These are phyloP conservation scores for Eueides isabella DNA, from an alignment of 1,140 invertebrate genomes.

Conservation along the genomic window DNA sequence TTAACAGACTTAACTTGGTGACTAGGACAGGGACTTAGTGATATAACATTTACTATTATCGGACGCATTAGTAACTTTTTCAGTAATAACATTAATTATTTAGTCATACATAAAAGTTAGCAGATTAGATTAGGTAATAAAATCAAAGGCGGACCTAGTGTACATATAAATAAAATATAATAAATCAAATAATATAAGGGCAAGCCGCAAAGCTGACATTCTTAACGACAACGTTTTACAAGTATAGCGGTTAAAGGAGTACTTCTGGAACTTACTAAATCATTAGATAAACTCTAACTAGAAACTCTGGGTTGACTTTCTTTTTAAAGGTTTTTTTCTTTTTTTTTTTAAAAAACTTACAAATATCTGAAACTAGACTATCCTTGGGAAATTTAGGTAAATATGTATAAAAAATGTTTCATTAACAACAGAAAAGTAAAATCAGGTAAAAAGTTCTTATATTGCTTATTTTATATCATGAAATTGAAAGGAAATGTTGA, in stretches of 20 bases:
- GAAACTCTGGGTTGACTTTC: neutral
- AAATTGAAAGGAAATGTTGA: too few relatives aligned
- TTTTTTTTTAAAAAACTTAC: neutral
- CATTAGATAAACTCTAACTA: neutral
- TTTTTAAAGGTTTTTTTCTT: neutral
- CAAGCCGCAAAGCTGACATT: neutral
- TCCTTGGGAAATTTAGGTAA: too few relatives aligned
- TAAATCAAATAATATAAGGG: too few relatives aligned
- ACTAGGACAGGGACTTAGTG: neutral
- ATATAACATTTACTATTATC: neutral
- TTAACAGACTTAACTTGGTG: slow-evolving; percentile 7
- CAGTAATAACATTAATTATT: neutral
- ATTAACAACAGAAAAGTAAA: too few relatives aligned
- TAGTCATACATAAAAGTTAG: neutral
- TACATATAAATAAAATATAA: too few relatives aligned
- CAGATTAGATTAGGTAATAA: too few relatives aligned
- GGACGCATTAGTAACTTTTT: neutral
- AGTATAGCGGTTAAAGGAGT: neutral
- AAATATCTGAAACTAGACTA: neutral
- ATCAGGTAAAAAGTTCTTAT: too few relatives aligned
- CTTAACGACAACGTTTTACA: neutral
- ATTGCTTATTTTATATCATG: too few relatives aligned
- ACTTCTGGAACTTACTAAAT: neutral
- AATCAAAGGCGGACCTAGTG: too few relatives aligned
- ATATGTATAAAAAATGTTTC: too few relatives aligned